These are phyloP conservation scores for Phragmatobia fuliginosa DNA, from an alignment of 2,888 invertebrate species.

Conservation along the genomic window DNA sequence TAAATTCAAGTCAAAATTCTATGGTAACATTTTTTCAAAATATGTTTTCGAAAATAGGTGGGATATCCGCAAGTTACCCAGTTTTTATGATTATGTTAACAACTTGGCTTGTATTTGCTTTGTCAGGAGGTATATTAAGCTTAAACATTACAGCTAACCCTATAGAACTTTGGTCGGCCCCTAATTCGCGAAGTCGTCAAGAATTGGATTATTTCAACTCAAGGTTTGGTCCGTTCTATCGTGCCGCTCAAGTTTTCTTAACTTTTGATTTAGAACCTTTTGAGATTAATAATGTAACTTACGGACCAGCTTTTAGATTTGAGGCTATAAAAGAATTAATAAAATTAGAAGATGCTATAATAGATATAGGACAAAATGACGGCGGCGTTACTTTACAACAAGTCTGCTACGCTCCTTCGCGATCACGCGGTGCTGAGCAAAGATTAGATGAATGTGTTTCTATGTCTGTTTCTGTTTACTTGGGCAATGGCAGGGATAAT, in stretches of 20 bases:
- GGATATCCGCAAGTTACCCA: constrained; percentile 90
- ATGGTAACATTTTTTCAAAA: constrained; percentile 64
- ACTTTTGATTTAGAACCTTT: constrained; percentile 86
- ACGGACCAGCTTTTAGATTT: constrained; percentile 93
- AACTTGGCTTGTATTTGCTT: constrained; percentile 85
- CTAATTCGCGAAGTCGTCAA: constrained; percentile 91
- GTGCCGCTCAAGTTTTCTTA: constrained; percentile 95
- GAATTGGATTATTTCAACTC: constrained; percentile 96
- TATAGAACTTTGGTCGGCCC: constrained; percentile 97
- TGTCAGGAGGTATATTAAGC: constrained; percentile 89
- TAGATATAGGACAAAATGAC: constrained; percentile 86
- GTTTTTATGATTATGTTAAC: constrained; percentile 88
- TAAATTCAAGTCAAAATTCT: constrained; percentile 47
- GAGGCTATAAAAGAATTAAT: constrained; percentile 92
- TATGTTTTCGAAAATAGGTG: constrained; percentile 70
- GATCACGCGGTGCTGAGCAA: constrained; percentile 86
- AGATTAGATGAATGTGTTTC: constrained; percentile 90
- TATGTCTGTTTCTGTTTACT: constrained; percentile 94
- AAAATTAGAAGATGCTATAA: constrained; percentile 89
- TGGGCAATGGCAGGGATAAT: constrained; percentile 86
- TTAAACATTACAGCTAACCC: constrained; percentile 94
- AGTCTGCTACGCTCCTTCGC: constrained; percentile 95
- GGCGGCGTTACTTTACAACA: constrained; percentile 78
- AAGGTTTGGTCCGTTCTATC: constrained; percentile 95
- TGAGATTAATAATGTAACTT: constrained; percentile 77